Evolutionary conservation across 2,797 vertebrate species (phyloP).

Genomic region (Neosilurus hyrtlii): DNA sequence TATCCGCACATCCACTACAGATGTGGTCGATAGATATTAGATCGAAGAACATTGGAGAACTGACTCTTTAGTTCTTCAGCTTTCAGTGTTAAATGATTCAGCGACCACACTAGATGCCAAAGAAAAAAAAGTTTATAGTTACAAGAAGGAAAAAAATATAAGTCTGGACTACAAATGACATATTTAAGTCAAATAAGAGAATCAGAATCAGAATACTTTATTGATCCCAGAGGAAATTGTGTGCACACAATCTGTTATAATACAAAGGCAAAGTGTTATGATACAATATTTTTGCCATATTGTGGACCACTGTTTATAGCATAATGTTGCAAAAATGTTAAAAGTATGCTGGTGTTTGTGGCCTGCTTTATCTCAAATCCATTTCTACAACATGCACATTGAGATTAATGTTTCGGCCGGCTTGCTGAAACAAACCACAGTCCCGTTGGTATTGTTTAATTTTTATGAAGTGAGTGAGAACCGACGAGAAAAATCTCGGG

Average conservation of each 20-base stretch:
- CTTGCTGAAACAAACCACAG: constrained; percentile 15
- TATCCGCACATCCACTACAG: not conserved
- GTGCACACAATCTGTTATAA: too few relatives aligned
- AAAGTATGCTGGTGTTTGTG: constrained; percentile 27
- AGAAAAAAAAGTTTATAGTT: not conserved
- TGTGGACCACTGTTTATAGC: constrained; percentile 24
- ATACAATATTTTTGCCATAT: constrained; percentile 12
- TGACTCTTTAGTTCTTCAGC: not conserved
- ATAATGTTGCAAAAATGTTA: constrained; percentile 17
- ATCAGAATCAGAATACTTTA: too few relatives aligned
- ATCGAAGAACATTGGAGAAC: not conserved
- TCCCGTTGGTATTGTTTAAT: constrained; percentile 14
- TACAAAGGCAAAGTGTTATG: not conserved
- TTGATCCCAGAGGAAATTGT: too few relatives aligned
- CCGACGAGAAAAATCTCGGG: not conserved
- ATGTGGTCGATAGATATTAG: not conserved
- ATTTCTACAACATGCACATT: constrained; percentile 3
- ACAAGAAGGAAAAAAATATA: too few relatives aligned
- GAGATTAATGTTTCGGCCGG: constrained; percentile 27
- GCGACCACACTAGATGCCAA: not conserved
- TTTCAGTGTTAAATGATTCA: not conserved
- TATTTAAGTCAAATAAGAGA: not conserved
- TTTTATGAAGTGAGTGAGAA: constrained; percentile 39
- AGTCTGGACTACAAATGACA: not conserved
- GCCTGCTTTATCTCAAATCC: constrained; percentile 28